phyloP scores from a whole-genome alignment of 1,140 invertebrate species.

The Chironomus tepperi region DNA sequence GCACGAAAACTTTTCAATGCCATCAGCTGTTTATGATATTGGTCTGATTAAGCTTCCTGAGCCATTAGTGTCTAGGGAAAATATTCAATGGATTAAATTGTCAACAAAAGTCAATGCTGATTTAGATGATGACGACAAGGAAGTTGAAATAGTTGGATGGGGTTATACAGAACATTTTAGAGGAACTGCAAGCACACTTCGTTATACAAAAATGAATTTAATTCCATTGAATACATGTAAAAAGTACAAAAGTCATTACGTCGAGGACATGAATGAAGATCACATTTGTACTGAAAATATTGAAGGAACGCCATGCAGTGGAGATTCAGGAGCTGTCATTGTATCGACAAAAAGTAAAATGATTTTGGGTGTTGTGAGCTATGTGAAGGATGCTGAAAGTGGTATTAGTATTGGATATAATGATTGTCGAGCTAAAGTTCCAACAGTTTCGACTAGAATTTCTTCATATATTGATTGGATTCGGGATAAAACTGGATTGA shows the following conservation, averaged over 20 bases:
- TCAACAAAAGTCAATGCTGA: not conserved
- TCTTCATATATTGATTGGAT: not conserved
- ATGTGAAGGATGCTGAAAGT: not conserved
- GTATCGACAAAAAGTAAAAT: not conserved
- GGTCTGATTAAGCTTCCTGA: not conserved
- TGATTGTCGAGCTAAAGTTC: not conserved
- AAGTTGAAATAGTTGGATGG: not conserved
- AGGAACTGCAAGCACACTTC: not conserved
- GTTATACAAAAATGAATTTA: not conserved
- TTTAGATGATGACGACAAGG: not conserved
- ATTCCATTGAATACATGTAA: not conserved
- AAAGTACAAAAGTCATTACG: not conserved
- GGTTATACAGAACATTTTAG: not conserved
- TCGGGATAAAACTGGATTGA: too few species aligned
- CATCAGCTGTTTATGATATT: not conserved
- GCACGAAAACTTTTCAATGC: not conserved
- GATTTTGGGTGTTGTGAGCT: not conserved
- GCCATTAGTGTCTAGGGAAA: not conserved
- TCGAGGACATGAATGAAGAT: not conserved
- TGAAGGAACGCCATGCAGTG: not conserved
- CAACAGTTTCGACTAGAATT: not conserved
- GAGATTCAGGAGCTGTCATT: not conserved
- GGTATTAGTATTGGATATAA: not conserved
- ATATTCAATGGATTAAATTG: not conserved
- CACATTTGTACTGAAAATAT: not conserved